Base-by-base conservation (phyloP, 2,888 invertebrate genomes). In the Dichetophora obliterata region DNA sequence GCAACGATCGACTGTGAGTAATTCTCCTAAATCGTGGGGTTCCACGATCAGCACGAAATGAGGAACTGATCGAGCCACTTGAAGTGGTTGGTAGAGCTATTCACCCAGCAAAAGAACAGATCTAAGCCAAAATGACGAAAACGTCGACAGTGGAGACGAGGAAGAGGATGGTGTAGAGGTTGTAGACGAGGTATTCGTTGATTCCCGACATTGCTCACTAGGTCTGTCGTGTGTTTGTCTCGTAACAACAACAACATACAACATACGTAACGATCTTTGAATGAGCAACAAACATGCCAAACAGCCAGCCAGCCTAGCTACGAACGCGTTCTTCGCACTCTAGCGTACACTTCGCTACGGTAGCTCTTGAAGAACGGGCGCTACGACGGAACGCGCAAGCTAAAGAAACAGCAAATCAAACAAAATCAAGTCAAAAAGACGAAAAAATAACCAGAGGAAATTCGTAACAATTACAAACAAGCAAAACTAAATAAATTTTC, bases 331-430 rank as follows among this genome's bases (percentile, higher is more conserved):
- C 63, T 48, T 43, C 34, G 54, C 65, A 63, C 68, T 68, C 68
- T 24, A 24, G 14, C 71, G 43, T 43, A 59, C 71, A 71, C 63
- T 73, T 73, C 65, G 73, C 63, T 73, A 73, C 73, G 73, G 73
- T 63, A 73, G 73, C 73, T 73, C 73, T 63, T 31, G 50, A 73
- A 73, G 73, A 73, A 73, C 73, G 73, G 73, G 63, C 65, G 65
- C 65, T 72, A 61, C 72, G 72, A 43, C 61, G 48, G 34, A 69
- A 24, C 71, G 68, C 31, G 31, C 43, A 31, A 31, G 16, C 65
- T n/a, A 27, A 70, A 66, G 31, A 16, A 34, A 43, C 27, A 52
- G 34, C 5, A 59, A 14, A 37, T 22, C 22, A 24, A 43, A 14
- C 6, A n/a, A 22, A 16, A 3, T 61, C 22, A 61, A 61, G 59